Evolutionary conservation across 2,888 invertebrate genomes (phyloP).

Genomic region (Cerceris ruficornis): DNA sequence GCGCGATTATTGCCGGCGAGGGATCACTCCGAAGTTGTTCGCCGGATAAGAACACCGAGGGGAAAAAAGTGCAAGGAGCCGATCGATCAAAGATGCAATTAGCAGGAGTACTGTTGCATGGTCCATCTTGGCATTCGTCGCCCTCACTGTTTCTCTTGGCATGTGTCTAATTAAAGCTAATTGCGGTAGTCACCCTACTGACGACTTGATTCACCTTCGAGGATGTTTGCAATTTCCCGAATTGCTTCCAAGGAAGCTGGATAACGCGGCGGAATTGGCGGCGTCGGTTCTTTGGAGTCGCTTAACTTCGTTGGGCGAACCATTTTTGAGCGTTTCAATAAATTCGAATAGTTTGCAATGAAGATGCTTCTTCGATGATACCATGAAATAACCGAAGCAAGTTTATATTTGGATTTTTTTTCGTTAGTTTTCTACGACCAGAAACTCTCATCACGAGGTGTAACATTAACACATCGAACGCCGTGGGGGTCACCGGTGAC

Average conservation of each 20-base stretch:
- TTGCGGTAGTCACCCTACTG: conserved; percentile 32
- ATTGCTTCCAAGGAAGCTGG: not conserved
- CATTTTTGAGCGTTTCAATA: too few relatives aligned
- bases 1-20: conserved; percentile 47
- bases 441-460: too few relatives aligned
- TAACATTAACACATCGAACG: too few relatives aligned
- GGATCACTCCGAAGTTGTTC: conserved; percentile 21
- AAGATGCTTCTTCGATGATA: too few relatives aligned
- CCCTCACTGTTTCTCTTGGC: conserved; percentile 4
- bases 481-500: too few relatives aligned
- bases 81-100: conserved; percentile 60
- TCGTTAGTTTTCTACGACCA: too few relatives aligned
- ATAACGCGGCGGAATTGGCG: not conserved
- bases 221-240: conserved; percentile 35
- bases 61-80: conserved; percentile 42
- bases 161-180: conserved; percentile 53
- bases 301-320: too few relatives aligned
- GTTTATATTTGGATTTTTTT: too few relatives aligned
- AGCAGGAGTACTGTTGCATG: conserved; percentile 18
- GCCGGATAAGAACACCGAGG: conserved; percentile 27
- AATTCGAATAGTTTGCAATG: too few relatives aligned
- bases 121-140: conserved; percentile 22
- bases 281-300: not conserved
- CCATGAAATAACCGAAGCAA: too few relatives aligned
- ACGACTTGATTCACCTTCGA: conserved; percentile 40